Percentiles rank a stretch among this genome's conserved stretches.
Conservation (phyloP, 2,888 invertebrate species). For the Pandemis heparana region DNA sequence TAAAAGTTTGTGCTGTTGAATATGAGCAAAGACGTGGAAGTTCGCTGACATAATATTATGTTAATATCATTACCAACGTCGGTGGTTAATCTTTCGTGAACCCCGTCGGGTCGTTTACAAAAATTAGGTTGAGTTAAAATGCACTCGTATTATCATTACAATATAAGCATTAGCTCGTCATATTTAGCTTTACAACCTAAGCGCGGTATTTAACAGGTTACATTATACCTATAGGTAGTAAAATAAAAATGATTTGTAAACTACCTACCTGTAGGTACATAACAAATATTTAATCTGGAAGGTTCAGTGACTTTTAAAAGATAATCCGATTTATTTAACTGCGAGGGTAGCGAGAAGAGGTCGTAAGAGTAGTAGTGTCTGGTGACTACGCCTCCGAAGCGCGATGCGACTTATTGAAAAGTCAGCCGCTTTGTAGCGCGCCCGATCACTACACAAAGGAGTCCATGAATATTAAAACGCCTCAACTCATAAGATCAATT, state of each 20-base stretch:
- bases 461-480: conserved; percentile 75
- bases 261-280: conserved; percentile 22
- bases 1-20: background rate
- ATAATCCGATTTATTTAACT: conserved; percentile 11
- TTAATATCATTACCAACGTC: conserved; percentile 62
- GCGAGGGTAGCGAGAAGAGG: background rate
- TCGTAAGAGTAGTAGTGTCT: conserved; percentile 26
- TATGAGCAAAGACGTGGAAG: conserved; percentile 12
- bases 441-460: conserved; percentile 57
- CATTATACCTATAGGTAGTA: background rate
- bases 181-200: conserved; percentile 27
- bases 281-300: conserved; percentile 2
- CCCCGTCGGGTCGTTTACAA: conserved; percentile 71
- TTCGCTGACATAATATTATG: conserved; percentile 61
- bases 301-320: background rate
- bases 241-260: too few species aligned
- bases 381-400: conserved; percentile 25
- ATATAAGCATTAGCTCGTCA: conserved; percentile 67
- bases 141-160: conserved; percentile 75
- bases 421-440: conserved; percentile 52
- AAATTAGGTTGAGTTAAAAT: conserved; percentile 77
- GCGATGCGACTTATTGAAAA: conserved; percentile 51
- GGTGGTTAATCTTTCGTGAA: conserved; percentile 83
- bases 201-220: background rate
- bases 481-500: conserved; percentile 68